Base-by-base conservation (phyloP, 2,797 vertebrate genomes). In the Glyptemys insculpta region DNA sequence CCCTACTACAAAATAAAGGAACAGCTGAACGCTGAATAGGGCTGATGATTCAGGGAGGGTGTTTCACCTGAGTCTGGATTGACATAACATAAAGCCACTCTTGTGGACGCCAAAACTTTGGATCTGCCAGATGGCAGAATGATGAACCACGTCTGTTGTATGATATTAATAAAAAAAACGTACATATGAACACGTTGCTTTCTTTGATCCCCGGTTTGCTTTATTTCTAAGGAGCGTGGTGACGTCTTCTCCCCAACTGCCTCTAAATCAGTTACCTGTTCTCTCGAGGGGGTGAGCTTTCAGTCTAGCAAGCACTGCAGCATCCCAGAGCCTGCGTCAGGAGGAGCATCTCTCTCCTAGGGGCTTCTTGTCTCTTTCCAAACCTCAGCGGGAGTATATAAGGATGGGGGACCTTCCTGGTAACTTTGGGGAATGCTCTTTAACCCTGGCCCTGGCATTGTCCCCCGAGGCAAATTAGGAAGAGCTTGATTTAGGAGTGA, bases 41-140 rank as follows among this genome's bases (percentile, higher is more conserved):
- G 88, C 78, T 11, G 6, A 50, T 49, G n/a, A 90, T 62, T 76
- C 52, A 8, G 89, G 37, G 52, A 49, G 65, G 44, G 68, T 57
- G 52, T 34, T 83, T 88, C 96, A 95, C 96, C 96, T 90, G 92
- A 59, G 65, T 62, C 62, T 21, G 29, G 14, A 84, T 65, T 91
- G 57, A 57, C 89, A 92, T 31, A 50, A 57, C 89, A 92, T 31
- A 50, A 87, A 83, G n/a, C 86, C n/a, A 37, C 83, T n/a, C 91
- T 91, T 92, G 72, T 78, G 53, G 83, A 92, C 31, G 91, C 96
- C 95, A 94, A 31, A 96, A 92, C 95, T 94, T 94, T 91, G 90
- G 91, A 79, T 92, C 91, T 96, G 96, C 92, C 97, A 97, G 96
- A 97, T 97, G 96, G 97, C 95, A 62, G 91, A 93, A 96, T 96